A percentile compares a stretch with the other conserved stretches of the same genome.
phyloP scores from a whole-genome alignment of 1,140 invertebrate genomes.

The Cydia amplana region DNA sequence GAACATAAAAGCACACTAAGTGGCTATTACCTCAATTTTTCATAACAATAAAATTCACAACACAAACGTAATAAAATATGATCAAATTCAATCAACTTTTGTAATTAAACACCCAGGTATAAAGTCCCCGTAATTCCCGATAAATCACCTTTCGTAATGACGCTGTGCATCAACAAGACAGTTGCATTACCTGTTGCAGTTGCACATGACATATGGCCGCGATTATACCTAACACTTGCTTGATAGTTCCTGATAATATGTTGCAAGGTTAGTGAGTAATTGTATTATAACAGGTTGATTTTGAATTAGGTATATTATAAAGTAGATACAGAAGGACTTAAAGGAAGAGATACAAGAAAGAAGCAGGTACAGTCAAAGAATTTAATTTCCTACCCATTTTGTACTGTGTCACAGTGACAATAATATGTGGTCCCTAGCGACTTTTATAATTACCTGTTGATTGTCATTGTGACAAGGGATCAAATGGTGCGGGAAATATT shows the following conservation, averaged over 20 bases:
- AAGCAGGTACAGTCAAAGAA: no score
- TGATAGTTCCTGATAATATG: slow-evolving; percentile 1
- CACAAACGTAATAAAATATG: not conserved
- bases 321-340: no score
- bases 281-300: not conserved
- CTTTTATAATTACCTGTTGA: no score
- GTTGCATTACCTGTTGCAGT: not conserved
- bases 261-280: not conserved
- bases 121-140: not conserved
- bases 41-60: not conserved
- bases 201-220: not conserved
- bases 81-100: not conserved
- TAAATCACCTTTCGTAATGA: not conserved
- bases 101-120: not conserved
- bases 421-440: no score
- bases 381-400: no score
- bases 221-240: slow-evolving; percentile 3
- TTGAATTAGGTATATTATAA: no score
- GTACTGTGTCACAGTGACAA: no score
- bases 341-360: no score
- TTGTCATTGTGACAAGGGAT: no score
- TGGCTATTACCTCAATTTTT: not conserved
- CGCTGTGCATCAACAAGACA: no score
- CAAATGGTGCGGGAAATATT: no score
- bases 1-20: not conserved